Conservation (phyloP, 2,888 invertebrate species). For the Synanthedon vespiformis region DNA sequence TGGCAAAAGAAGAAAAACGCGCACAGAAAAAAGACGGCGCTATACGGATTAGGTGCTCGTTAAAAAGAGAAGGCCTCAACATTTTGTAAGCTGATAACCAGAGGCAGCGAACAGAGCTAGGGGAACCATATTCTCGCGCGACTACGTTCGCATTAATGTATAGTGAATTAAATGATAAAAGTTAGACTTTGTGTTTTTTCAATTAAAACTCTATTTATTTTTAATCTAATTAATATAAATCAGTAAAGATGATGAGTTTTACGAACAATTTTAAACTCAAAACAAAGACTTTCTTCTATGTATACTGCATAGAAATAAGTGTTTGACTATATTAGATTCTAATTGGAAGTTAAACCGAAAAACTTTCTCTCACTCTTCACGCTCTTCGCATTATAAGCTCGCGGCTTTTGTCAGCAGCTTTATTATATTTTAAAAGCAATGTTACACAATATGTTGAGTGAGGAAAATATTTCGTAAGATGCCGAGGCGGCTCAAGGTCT, state of each 20-base stretch:
- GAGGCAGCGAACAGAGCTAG: slow-evolving; percentile 61
- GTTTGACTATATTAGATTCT: no score
- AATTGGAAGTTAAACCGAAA: no score
- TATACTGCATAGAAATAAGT: no score
- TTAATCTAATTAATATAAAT: no score
- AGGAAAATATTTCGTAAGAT: slow-evolving; percentile 42
- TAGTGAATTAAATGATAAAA: slow-evolving; percentile 64
- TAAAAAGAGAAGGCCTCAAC: slow-evolving; percentile 53
- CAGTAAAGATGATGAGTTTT: no score
- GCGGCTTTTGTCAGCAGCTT: no score
- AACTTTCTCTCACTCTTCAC: no score
- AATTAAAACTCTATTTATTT: no score
- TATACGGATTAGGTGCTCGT: slow-evolving; percentile 42
- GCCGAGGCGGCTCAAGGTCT: slow-evolving; percentile 35
- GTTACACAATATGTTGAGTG: slow-evolving; percentile 23
- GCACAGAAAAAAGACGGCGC: slow-evolving; percentile 52
- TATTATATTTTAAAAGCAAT: slow-evolving; percentile 5
- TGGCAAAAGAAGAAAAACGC: slow-evolving; percentile 70
- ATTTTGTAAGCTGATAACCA: slow-evolving; percentile 71
- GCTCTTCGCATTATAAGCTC: no score
- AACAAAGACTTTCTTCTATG: no score
- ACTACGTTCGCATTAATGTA: slow-evolving; percentile 59
- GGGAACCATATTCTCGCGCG: slow-evolving; percentile 68
- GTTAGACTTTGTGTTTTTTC: slow-evolving; percentile 29
- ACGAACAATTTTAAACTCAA: no score